A percentile compares a stretch with the other conserved stretches of the same genome.
Evolutionary conservation across 2,888 invertebrate genomes (phyloP).

Genomic region (Aradus depressus): DNA sequence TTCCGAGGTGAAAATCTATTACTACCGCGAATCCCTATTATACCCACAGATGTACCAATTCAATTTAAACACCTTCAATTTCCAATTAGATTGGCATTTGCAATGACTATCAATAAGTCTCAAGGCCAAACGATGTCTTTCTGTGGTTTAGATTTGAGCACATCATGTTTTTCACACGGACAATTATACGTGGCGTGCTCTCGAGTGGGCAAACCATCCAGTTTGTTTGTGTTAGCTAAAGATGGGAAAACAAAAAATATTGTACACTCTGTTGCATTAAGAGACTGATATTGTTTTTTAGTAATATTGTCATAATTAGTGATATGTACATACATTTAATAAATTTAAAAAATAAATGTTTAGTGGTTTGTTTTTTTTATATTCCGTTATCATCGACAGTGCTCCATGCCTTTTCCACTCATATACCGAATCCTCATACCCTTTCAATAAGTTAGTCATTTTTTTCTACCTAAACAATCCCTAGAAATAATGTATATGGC

Average conservation of each 20-base stretch:
- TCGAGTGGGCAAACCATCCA: slow-evolving; percentile 29
- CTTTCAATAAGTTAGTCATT: too few species aligned
- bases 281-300: too few species aligned
- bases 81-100: slow-evolving; percentile 25
- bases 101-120: slow-evolving; percentile 27
- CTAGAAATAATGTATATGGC: too few species aligned
- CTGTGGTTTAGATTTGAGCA: slow-evolving; percentile 22
- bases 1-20: slow-evolving; percentile 31
- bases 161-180: slow-evolving; percentile 24
- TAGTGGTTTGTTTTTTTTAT: too few species aligned
- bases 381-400: too few species aligned
- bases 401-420: too few species aligned
- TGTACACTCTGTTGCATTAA: slow-evolving; percentile 27
- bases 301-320: too few species aligned
- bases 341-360: too few species aligned
- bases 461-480: too few species aligned
- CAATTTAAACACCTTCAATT: slow-evolving; percentile 26
- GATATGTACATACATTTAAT: too few species aligned
- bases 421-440: too few species aligned
- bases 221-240: slow-evolving; percentile 30
- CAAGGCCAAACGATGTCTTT: slow-evolving; percentile 26
- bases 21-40: slow-evolving; percentile 26
- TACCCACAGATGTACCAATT: slow-evolving; percentile 21
- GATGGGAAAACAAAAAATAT: slow-evolving; percentile 31
- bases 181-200: slow-evolving; percentile 23